A percentile compares a stretch with the other conserved stretches of the same genome.
phyloP scores from a whole-genome alignment of 2,797 vertebrate species.

The Sternarchorhynchus goeldii region DNA sequence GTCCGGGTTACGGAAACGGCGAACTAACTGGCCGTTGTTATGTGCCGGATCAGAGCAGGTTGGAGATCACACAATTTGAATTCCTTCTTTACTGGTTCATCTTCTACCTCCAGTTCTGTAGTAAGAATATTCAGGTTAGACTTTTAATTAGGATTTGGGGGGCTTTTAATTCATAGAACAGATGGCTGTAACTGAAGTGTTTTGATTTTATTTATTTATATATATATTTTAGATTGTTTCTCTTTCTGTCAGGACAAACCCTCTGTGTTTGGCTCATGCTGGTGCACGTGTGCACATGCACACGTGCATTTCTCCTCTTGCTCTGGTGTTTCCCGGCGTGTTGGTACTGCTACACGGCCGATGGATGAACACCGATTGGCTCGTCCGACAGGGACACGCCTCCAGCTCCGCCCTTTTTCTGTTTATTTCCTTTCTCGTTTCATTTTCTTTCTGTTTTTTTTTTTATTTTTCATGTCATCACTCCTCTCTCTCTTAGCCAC shows the following conservation, averaged over 20 bases:
- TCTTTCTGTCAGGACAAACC: too few species aligned
- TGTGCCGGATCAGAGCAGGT: slow-evolving; percentile 48
- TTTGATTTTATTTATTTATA: background rate
- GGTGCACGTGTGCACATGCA: too few species aligned
- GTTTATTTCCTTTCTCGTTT: slow-evolving; percentile 66
- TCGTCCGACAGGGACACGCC: slow-evolving; percentile 25
- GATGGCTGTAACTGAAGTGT: background rate
- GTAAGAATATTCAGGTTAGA: background rate
- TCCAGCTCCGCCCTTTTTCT: slow-evolving; percentile 43
- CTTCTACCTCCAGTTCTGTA: background rate
- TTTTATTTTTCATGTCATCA: background rate
- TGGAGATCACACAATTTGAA: slow-evolving; percentile 14
- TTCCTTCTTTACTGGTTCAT: background rate
- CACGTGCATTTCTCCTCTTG: too few species aligned
- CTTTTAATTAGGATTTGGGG: background rate
- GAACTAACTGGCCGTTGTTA: slow-evolving; percentile 38
- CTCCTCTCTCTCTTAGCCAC: background rate
- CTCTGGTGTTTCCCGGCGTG: too few species aligned
- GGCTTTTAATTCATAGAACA: background rate
- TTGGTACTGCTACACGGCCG: too few species aligned
- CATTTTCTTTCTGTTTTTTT: slow-evolving; percentile 62
- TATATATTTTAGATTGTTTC: too few species aligned
- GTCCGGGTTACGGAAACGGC: slow-evolving; percentile 12
- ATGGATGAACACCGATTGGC: background rate
- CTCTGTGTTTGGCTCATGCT: too few species aligned